These are phyloP conservation scores for Chauna torquata DNA, from an alignment of 2,113 vertebrate genomes.

Conservation along the genomic window DNA sequence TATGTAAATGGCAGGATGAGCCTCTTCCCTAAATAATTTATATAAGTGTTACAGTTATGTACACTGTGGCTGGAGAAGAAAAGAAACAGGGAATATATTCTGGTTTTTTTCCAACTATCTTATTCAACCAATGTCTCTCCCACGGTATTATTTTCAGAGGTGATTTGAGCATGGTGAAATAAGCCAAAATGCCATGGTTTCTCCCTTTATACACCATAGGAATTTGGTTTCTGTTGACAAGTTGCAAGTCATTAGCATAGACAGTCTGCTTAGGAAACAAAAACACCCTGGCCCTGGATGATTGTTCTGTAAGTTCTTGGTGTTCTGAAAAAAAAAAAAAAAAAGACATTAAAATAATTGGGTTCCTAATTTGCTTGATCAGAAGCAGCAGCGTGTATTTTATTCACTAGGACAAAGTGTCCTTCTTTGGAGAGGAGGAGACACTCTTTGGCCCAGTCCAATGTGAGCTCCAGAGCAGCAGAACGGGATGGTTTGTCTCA, in stretches of 20 bases:
- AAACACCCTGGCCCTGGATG: background rate
- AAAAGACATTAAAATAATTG: background rate
- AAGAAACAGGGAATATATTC: background rate
- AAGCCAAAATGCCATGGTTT: background rate
- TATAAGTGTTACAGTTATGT: background rate
- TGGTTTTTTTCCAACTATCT: background rate
- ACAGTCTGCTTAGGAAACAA: background rate
- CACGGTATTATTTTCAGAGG: background rate
- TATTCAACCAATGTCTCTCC: background rate
- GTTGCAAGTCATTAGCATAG: background rate
- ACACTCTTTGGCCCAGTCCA: background rate
- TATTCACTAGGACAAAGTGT: background rate
- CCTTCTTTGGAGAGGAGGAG: background rate
- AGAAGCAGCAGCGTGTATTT: slow-evolving; percentile 7
- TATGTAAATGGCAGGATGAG: background rate
- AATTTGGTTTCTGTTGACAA: background rate
- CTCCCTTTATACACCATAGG: background rate
- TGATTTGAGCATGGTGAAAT: background rate
- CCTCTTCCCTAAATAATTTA: background rate
- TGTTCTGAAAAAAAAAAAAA: background rate
- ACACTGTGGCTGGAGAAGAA: background rate
- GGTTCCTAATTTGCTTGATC: background rate
- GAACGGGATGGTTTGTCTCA: background rate
- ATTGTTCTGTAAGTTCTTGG: background rate
- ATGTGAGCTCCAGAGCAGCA: background rate